Evolutionary conservation across 2,113 vertebrate genomes (phyloP), one percentile per base, ranked within the genome.

Genomic region (Hippopotamus amphibius): DNA sequence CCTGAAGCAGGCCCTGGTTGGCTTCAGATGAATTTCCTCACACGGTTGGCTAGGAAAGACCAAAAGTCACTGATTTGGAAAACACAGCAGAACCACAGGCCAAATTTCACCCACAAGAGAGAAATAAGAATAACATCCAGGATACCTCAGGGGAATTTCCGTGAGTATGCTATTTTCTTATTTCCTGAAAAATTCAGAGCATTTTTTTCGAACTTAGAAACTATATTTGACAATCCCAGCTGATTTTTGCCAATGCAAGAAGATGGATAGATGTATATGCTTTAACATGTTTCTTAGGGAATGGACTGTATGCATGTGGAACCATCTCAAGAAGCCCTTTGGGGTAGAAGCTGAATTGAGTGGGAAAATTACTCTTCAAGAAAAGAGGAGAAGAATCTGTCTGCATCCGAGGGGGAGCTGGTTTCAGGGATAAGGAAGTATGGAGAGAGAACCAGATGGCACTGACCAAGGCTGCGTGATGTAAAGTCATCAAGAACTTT

Each of bases 51-150:
- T 77, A 88, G 63, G 95, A 83, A 69, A 93, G 76, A 91, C 50
- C 63, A 46, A 74, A 92, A 94, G 82, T 94, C 89, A 96, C 69
- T 88, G 89, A 96, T 95, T 88, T 95, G 72, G 89, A 96, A 96
- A 97, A 96, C 46, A 69, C 63, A 69, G 85, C 69, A 93, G 81
- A 96, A 93, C 65, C 89, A 95, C 19, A 33, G 89, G 92, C 91
- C 88, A 96, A 94, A 96, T 93, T 94, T 96, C 76, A 85, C 72
- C 80, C 93, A 77, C 72, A 72, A 95, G 93, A 96, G 91, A 96
- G 82, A 96, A 94, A 93, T 95, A 88, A 88, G 95, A 92, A 86
- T 94, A 89, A 97, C 84, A 94, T 46, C 11, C 50, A 84, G 76
- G 76, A 93, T 37, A 80, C 92, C 80, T 84, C 80, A 63, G 96